Percentiles rank a stretch among this genome's conserved stretches.
phyloP scores from a whole-genome alignment of 2,888 invertebrate species.

The Cheilosia vernalis region DNA sequence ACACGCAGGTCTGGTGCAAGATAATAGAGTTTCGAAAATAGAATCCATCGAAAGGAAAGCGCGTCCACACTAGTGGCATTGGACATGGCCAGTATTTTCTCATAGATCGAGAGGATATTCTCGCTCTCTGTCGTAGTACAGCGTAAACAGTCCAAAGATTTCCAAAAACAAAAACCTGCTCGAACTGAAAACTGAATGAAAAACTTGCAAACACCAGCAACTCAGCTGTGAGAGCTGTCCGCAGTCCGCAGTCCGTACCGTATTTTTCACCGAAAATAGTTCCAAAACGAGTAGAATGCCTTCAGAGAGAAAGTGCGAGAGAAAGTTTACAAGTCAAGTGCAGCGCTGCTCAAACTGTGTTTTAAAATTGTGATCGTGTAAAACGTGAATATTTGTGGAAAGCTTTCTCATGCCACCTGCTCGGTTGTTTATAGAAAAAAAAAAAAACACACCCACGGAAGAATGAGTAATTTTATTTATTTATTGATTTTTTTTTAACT shows the following conservation, averaged over 20 bases:
- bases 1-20: conserved; percentile 50
- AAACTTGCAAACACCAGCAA: conserved; percentile 38
- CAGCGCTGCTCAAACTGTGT: conserved; percentile 49
- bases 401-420: conserved; percentile 70
- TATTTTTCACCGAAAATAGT: conserved; percentile 63
- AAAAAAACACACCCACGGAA: conserved; percentile 7
- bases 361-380: conserved; percentile 12
- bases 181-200: conserved; percentile 49
- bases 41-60: conserved; percentile 66
- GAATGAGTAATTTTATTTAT: conserved; percentile 63
- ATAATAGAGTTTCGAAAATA: conserved; percentile 73
- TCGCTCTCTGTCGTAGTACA: conserved; percentile 20
- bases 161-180: conserved; percentile 14
- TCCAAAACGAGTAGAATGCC: conserved; percentile 28
- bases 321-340: conserved; percentile 46
- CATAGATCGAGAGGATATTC: conserved; percentile 10
- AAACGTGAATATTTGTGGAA: conserved; percentile 25
- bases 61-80: conserved; percentile 30
- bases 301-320: conserved; percentile 49
- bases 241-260: conserved; percentile 10
- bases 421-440: conserved; percentile 59
- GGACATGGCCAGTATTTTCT: conserved; percentile 44
- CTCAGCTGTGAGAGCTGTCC: conserved; percentile 40
- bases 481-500: conserved; percentile 22
- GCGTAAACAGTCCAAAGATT: conserved; percentile 38